Conservation (phyloP, 2,113 vertebrate species). For the Thamnaconus septentrionalis region DNA sequence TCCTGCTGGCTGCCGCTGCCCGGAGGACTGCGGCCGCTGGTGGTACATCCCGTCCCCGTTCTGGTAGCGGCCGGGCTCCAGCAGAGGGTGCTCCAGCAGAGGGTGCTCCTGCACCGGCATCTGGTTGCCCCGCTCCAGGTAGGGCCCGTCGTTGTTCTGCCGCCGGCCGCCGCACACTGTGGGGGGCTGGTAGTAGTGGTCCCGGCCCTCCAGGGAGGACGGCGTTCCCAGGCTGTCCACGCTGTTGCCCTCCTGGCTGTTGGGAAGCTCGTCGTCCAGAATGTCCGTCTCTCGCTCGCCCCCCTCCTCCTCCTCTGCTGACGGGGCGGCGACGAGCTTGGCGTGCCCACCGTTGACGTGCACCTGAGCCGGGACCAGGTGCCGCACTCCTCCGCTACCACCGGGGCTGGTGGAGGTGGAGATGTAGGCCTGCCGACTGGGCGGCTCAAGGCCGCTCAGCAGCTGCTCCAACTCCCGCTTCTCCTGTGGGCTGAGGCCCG, state of each 20-base stretch:
- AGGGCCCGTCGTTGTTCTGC: constrained; percentile 68
- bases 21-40: constrained; percentile 80
- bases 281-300: constrained; percentile 93
- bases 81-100: constrained; percentile 77
- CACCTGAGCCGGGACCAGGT: constrained; percentile 91
- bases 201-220: constrained; percentile 86
- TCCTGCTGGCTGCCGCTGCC: constrained; percentile 54
- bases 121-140: constrained; percentile 61
- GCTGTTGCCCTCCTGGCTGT: constrained; percentile 88
- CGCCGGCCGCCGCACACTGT: constrained; percentile 65
- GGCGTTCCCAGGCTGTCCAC: constrained; percentile 91
- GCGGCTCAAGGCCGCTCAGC: constrained; percentile 83
- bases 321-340: constrained; percentile 36
- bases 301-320: constrained; percentile 83
- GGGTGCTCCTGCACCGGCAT: constrained; percentile 76
- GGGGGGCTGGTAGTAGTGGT: constrained; percentile 66
- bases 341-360: constrained; percentile 87
- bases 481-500: constrained; percentile 85
- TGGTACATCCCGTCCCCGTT: constrained; percentile 75
- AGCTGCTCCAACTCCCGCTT: constrained; percentile 89
- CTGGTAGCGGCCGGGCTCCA: constrained; percentile 72
- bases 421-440: constrained; percentile 71
- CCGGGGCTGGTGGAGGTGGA: constrained; percentile 69
- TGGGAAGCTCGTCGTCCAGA: constrained; percentile 90
- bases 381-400: constrained; percentile 68